Evolutionary conservation across 2,797 vertebrate genomes (phyloP).

Genomic region (Channa striata): DNA sequence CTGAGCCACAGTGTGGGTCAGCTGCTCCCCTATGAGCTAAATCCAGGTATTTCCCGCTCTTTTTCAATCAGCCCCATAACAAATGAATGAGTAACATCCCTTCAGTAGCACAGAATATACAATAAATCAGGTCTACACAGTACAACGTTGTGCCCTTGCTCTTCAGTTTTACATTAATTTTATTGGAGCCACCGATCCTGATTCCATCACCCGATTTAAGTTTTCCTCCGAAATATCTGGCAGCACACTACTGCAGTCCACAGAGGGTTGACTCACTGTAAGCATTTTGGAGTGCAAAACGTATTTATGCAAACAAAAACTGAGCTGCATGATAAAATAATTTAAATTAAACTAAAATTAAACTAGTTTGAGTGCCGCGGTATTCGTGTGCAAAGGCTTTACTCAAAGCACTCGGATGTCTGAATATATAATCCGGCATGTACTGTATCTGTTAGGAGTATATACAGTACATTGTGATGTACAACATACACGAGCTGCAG

Average conservation of each 20-base stretch:
- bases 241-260: background rate
- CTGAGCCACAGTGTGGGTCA: background rate
- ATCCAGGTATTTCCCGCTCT: background rate
- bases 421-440: slow-evolving; percentile 1
- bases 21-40: background rate
- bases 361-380: background rate
- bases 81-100: background rate
- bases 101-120: too few relatives aligned
- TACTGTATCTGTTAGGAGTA: slow-evolving; percentile 2
- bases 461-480: background rate
- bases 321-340: background rate
- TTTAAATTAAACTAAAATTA: too few relatives aligned
- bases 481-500: too few relatives aligned
- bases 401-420: slow-evolving; percentile 18
- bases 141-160: too few relatives aligned
- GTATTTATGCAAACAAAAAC: slow-evolving; percentile 26
- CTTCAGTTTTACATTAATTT: too few relatives aligned
- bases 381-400: slow-evolving; percentile 19
- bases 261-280: background rate
- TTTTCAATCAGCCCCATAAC: background rate
- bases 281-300: background rate
- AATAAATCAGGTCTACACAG: too few relatives aligned
- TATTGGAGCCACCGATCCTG: too few relatives aligned
- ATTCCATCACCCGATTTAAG: background rate
- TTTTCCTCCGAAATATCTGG: slow-evolving; percentile 17